Conservation (phyloP, 2,797 vertebrate genomes). For the Pogonophryne albipinna region DNA sequence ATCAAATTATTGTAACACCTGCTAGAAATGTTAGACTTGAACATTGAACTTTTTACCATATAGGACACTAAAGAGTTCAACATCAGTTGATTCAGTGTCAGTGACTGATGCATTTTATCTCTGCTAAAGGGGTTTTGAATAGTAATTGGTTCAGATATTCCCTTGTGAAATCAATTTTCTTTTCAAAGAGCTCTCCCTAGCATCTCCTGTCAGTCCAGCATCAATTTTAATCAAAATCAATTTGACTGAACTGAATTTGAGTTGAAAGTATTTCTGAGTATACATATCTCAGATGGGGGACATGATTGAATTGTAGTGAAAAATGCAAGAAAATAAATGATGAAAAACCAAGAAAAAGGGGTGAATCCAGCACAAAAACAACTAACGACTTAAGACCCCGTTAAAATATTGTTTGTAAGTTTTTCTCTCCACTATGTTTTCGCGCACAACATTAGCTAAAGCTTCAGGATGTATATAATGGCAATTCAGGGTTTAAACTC, state of each 20-base stretch:
- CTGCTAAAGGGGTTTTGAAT: slow-evolving; percentile 29
- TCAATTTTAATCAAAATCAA: slow-evolving; percentile 9
- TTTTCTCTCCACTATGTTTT: background rate
- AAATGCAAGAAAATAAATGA: background rate
- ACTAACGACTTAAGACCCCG: background rate
- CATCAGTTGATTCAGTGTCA: background rate
- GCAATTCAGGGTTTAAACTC: background rate
- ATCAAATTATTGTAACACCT: too few relatives aligned
- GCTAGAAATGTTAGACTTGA: too few relatives aligned
- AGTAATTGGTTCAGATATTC: slow-evolving; percentile 21
- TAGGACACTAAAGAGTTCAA: too few relatives aligned
- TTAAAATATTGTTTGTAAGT: background rate
- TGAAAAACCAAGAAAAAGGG: background rate
- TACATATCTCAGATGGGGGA: slow-evolving; percentile 1
- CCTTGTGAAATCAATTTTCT: slow-evolving; percentile 14
- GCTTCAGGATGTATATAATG: background rate
- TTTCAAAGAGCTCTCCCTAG: slow-evolving; percentile 39
- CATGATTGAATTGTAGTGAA: slow-evolving; percentile 1
- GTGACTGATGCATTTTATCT: slow-evolving; percentile 18
- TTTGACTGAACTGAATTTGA: slow-evolving; percentile 7
- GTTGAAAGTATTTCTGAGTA: slow-evolving; percentile 2
- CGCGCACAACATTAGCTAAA: background rate
- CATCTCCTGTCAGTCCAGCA: slow-evolving; percentile 23
- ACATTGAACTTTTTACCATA: too few relatives aligned
- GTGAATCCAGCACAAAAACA: background rate